Conservation (phyloP, 2,113 vertebrate genomes). For the Bubo scandiacus region DNA sequence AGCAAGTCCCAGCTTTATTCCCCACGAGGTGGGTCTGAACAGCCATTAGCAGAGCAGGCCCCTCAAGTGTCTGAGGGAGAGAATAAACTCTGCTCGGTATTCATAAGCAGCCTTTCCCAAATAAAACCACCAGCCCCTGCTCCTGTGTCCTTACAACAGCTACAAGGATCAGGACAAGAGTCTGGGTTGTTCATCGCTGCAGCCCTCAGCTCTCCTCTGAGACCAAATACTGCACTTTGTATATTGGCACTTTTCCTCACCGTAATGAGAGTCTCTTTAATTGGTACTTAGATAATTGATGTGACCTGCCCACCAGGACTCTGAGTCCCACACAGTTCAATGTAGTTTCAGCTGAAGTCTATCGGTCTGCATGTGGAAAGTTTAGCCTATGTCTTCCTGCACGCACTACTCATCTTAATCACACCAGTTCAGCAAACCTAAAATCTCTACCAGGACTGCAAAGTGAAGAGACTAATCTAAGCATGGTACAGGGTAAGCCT, state of each 20-base stretch:
- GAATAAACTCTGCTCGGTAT: not conserved
- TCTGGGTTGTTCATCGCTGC: not conserved
- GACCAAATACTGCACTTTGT: not conserved
- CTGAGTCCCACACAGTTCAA: not conserved
- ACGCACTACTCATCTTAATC: fast-evolving
- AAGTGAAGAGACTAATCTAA: not conserved
- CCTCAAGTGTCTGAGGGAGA: conserved; percentile 31
- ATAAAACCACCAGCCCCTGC: not conserved
- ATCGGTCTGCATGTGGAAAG: fast-evolving
- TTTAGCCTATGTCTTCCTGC: not conserved
- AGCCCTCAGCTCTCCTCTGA: not conserved
- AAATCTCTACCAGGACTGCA: not conserved
- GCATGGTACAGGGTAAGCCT: not conserved
- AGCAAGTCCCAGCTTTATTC: conserved; percentile 47
- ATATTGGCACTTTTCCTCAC: not conserved
- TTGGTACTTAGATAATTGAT: not conserved
- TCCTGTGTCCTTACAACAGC: not conserved
- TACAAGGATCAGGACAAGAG: not conserved
- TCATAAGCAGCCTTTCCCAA: conserved; percentile 25
- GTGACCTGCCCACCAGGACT: not conserved
- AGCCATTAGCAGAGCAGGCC: conserved; percentile 19
- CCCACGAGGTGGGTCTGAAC: conserved; percentile 14
- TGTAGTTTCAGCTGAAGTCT: not conserved
- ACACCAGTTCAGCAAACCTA: not conserved
- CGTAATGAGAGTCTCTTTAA: not conserved